Evolutionary conservation across 2,797 vertebrate genomes (phyloP).

Genomic region (Diplodus puntazzo): DNA sequence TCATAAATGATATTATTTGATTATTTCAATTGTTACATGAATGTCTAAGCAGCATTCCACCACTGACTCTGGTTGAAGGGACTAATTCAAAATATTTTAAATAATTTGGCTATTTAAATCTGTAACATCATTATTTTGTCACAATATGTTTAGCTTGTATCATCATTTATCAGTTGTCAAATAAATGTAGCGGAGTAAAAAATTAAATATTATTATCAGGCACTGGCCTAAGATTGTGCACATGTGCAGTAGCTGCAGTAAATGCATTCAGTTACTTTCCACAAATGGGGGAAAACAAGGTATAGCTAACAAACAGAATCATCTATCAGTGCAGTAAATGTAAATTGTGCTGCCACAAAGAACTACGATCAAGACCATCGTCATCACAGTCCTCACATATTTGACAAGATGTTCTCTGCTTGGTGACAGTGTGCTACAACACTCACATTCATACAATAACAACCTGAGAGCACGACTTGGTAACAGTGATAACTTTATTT

Average conservation of each 20-base stretch:
- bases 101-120: not conserved
- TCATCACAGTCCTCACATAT: too few species aligned
- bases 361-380: too few species aligned
- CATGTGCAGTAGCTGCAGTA: not conserved
- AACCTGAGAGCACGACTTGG: not conserved
- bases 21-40: not conserved
- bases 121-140: not conserved
- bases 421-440: too few species aligned
- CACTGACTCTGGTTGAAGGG: not conserved
- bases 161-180: not conserved
- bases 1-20: not conserved
- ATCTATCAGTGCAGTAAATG: too few species aligned
- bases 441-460: not conserved
- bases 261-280: too few species aligned
- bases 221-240: not conserved
- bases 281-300: too few species aligned
- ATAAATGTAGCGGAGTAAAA: slow-evolving; percentile 2
- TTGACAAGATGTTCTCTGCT: too few species aligned
- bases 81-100: not conserved
- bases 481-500: slow-evolving; percentile 61
- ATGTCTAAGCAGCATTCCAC: not conserved
- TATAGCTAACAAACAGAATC: too few species aligned
- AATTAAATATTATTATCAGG: too few species aligned
- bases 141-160: not conserved
- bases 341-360: too few species aligned